Evolutionary conservation across 1,140 invertebrate species (phyloP).

Genomic region (Cydia amplana): DNA sequence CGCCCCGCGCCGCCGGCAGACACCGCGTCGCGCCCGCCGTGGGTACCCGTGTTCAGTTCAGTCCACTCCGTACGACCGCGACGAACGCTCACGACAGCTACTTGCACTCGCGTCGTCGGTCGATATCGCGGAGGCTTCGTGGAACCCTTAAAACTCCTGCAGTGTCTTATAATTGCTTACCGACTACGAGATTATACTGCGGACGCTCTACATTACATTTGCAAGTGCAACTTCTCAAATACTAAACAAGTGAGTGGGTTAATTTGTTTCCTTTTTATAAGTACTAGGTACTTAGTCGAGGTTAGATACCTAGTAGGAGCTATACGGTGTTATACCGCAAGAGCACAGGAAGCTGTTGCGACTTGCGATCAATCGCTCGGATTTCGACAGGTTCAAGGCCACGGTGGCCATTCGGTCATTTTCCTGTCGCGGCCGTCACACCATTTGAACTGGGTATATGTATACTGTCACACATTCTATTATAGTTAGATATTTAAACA

Average conservation of each 20-base stretch:
- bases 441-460: neutral
- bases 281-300: neutral
- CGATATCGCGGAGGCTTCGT: conserved; percentile 48
- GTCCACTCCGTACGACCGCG: conserved; percentile 37
- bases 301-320: neutral
- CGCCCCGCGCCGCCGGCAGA: conserved; percentile 39
- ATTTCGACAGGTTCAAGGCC: conserved; percentile 7
- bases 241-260: conserved; percentile 11
- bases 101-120: conserved; percentile 47
- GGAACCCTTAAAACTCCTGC: conserved; percentile 34
- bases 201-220: neutral
- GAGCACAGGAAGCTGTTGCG: neutral
- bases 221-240: neutral
- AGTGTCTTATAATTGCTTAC: neutral
- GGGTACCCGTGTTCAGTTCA: conserved; percentile 50
- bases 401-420: conserved; percentile 6
- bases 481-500: neutral
- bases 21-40: conserved; percentile 41
- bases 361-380: neutral
- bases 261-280: neutral
- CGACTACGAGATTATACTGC: neutral
- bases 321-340: neutral
- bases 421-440: neutral
- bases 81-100: conserved; percentile 35
- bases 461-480: neutral